These are phyloP conservation scores for Ctenochaetus hawaiiensis DNA, from an alignment of 2,797 vertebrate species.

Conservation along the genomic window DNA sequence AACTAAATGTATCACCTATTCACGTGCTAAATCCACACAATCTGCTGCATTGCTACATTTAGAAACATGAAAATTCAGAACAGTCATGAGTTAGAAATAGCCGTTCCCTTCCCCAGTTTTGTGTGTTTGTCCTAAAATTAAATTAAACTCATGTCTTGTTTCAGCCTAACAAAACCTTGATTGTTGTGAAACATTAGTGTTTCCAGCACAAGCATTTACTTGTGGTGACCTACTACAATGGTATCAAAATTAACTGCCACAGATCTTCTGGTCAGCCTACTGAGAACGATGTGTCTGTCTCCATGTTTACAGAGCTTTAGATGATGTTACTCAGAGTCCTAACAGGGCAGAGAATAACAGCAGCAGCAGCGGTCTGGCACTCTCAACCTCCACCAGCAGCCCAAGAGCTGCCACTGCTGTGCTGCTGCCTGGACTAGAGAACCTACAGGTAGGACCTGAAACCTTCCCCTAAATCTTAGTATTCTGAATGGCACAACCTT, in stretches of 20 bases:
- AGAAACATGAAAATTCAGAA: too few species aligned
- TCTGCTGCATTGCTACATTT: too few species aligned
- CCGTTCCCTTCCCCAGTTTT: too few species aligned
- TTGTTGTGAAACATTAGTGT: too few species aligned
- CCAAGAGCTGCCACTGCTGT: constrained; percentile 88
- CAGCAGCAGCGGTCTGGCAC: constrained; percentile 77
- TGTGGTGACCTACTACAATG: too few species aligned
- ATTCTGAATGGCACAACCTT: neutral
- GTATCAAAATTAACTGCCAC: too few species aligned
- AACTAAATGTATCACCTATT: too few species aligned
- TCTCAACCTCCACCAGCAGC: constrained; percentile 81
- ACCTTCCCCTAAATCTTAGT: neutral
- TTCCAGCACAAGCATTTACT: too few species aligned
- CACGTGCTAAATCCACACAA: neutral
- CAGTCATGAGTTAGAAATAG: too few species aligned
- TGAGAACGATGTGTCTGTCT: constrained; percentile 16
- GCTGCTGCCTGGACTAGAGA: constrained; percentile 91
- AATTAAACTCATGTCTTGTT: too few species aligned
- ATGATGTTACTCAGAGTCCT: constrained; percentile 92
- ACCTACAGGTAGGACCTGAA: constrained; percentile 84
- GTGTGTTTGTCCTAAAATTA: too few species aligned
- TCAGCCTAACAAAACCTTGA: too few species aligned
- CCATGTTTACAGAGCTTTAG: constrained; percentile 84
- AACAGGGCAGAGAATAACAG: constrained; percentile 84
- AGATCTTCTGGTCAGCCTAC: neutral